Conservation (phyloP, 2,888 invertebrate genomes). For the Bombylius discolor region DNA sequence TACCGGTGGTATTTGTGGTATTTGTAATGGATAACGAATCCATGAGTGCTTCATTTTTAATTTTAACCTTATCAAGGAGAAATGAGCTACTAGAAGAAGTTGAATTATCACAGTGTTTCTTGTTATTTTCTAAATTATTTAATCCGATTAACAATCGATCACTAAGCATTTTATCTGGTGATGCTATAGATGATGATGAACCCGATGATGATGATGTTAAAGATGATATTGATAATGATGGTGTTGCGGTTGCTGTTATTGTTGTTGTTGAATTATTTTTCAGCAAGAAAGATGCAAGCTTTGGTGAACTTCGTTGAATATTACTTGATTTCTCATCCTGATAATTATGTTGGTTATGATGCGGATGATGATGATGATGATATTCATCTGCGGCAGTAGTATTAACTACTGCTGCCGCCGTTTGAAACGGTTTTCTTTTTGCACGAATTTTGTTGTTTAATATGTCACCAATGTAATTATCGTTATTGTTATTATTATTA, state of each 20-base stretch:
- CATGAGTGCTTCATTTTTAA: conserved; percentile 30
- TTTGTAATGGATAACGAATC: conserved; percentile 22
- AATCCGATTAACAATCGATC: conserved; percentile 31
- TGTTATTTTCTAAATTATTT: conserved; percentile 27
- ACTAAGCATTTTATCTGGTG: conserved; percentile 31
- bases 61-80: conserved; percentile 20
- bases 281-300: neutral
- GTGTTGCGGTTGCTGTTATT: too few species aligned
- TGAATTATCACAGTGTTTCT: conserved; percentile 27
- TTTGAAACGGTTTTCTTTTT: neutral
- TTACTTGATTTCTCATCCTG: neutral
- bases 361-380: neutral
- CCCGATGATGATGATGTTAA: neutral
- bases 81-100: neutral
- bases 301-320: neutral
- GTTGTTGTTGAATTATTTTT: neutral
- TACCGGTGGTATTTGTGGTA: conserved; percentile 17
- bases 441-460: neutral
- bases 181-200: neutral
- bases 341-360: neutral
- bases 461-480: neutral
- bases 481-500: neutral
- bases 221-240: too few species aligned
- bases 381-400: neutral
- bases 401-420: neutral